Evolutionary conservation across 2,113 vertebrate species (phyloP).

Genomic region (Pseudorhombus dupliciocellatus): DNA sequence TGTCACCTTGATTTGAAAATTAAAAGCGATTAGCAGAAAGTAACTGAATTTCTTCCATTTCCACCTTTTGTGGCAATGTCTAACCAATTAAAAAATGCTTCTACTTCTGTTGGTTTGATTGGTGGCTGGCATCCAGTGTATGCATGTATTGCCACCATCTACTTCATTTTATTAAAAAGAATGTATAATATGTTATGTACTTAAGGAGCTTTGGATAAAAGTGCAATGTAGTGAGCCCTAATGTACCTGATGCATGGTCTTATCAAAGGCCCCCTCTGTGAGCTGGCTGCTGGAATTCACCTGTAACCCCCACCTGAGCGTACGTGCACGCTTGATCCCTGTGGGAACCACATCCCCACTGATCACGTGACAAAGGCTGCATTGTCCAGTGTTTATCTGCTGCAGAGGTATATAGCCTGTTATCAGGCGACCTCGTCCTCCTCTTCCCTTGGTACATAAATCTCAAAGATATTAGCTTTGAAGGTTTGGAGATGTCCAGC

Average conservation of each 20-base stretch:
- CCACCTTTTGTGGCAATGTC: too few species aligned
- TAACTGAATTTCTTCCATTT: too few species aligned
- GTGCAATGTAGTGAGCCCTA: too few species aligned
- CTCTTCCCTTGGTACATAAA: neutral
- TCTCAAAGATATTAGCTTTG: neutral
- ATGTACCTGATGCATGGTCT: constrained; percentile 6
- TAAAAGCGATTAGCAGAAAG: too few species aligned
- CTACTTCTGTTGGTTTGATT: too few species aligned
- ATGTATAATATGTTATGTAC: too few species aligned
- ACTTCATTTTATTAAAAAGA: too few species aligned
- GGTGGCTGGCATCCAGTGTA: too few species aligned
- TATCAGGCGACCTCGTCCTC: neutral
- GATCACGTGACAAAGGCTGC: constrained; percentile 60
- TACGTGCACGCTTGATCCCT: constrained; percentile 13
- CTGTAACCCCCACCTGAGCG: constrained; percentile 1
- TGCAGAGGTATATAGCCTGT: neutral
- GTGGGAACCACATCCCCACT: constrained; percentile 48
- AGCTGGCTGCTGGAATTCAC: constrained; percentile 39
- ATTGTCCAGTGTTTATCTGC: constrained; percentile 58
- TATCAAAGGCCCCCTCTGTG: constrained; percentile 29
- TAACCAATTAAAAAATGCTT: too few species aligned
- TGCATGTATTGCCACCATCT: too few species aligned
- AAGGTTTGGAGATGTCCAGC: neutral
- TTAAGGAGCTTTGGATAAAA: too few species aligned
- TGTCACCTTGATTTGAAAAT: too few species aligned